Base-by-base conservation (phyloP, 2,113 vertebrate species). In the Vidua macroura region DNA sequence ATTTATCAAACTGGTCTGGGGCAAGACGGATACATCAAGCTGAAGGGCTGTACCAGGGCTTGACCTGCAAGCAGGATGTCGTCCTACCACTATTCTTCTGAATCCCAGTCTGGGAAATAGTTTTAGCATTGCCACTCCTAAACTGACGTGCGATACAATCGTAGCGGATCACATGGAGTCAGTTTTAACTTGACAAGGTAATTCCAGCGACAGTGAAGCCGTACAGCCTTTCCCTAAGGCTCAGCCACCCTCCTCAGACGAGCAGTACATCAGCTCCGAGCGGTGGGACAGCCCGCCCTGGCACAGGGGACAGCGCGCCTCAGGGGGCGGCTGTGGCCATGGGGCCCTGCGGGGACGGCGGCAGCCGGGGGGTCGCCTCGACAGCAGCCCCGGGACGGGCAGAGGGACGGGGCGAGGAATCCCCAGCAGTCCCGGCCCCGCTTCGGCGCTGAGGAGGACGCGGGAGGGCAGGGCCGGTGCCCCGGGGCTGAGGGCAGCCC, bases 111-210 rank as follows among this genome's bases (percentile, higher is more conserved):
- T 13, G 44, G 56, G 28, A 48, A 81, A 37, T 9, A 25, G 7
- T 83, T 53, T 17, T 1, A 48, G 15, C 9, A 8, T 19, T 10
- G 13, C 11, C 3, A 2, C n/a, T 37, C 1, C 0, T 19, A 30
- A 67, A 10, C 31, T 9, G 48, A 22, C 6, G 13, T 4, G 58
- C 6, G 20, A 15, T 11, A 12, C 1, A 51, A 31, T 0, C 13
- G 9, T 1, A 35, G 39, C 0, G 8, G 55, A 35, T 51, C 33
- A 27, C 15, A 4, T 6, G 0, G 3, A 53, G 24, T 4, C 9
- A 16, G 12, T n/a, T 52, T 80, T 13, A 23, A 39, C 33, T 37
- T 11, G 58, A 22, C 48, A 60, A 35, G 1, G 0, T 24, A 31
- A 44, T 16, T 67, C 23, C 39, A 9, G 35, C 4, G 17, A 6